phyloP scores from a whole-genome alignment of 1,140 invertebrate genomes.

The Hypothenemus hampei region DNA sequence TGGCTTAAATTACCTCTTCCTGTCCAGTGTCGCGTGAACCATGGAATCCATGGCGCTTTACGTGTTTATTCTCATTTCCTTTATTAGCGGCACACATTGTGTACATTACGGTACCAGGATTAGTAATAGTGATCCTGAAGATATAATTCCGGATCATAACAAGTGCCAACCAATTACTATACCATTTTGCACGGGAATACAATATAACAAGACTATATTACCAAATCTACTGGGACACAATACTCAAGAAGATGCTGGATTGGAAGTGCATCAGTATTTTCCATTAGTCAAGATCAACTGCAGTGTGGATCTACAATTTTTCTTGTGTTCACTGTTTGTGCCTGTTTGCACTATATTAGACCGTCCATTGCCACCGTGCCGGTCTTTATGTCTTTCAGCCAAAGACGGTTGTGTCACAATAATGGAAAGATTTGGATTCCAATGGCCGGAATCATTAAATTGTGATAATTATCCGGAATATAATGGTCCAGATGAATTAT shows the following conservation, averaged over 20 bases:
- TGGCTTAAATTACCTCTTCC: too few relatives aligned
- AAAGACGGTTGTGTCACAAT: constrained; percentile 82
- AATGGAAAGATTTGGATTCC: constrained; percentile 89
- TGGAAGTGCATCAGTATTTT: constrained; percentile 90
- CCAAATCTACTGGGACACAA: constrained; percentile 90
- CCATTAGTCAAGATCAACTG: constrained; percentile 96
- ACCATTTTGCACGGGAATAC: constrained; percentile 85
- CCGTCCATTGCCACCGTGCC: constrained; percentile 84
- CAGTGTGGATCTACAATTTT: constrained; percentile 89
- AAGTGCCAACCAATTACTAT: constrained; percentile 92
- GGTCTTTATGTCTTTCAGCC: constrained; percentile 84
- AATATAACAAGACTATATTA: constrained; percentile 94
- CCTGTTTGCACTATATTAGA: constrained; percentile 95
- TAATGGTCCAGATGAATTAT: constrained; percentile 62
- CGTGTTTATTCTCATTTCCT: too few relatives aligned
- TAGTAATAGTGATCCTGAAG: constrained; percentile 31
- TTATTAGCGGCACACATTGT: background rate
- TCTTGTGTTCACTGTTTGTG: constrained; percentile 93
- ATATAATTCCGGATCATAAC: constrained; percentile 59
- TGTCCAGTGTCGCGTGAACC: too few relatives aligned
- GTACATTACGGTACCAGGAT: constrained; percentile 18
- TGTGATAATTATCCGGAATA: constrained; percentile 85
- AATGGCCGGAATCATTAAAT: constrained; percentile 90
- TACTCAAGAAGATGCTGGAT: constrained; percentile 91
- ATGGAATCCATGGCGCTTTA: too few relatives aligned